A percentile compares a stretch with the other conserved stretches of the same genome.
Evolutionary conservation across 2,888 invertebrate genomes (phyloP).

Genomic region (Campaea margaritaria): DNA sequence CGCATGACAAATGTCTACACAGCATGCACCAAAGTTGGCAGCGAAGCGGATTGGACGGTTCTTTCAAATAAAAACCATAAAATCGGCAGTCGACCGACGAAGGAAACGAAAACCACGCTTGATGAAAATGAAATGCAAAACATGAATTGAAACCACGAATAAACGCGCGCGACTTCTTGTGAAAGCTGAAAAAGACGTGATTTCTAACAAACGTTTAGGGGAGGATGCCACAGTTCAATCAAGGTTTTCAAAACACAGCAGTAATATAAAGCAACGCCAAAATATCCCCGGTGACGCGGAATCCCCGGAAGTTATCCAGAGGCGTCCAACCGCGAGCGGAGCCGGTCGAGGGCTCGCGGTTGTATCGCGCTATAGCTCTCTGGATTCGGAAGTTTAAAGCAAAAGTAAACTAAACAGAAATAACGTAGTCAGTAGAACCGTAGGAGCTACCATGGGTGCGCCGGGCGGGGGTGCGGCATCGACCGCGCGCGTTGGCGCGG

Average conservation of each 20-base stretch:
- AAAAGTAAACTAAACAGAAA: conserved; percentile 43
- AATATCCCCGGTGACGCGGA: background rate
- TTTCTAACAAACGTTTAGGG: background rate
- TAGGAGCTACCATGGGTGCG: conserved; percentile 34
- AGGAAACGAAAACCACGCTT: conserved; percentile 1
- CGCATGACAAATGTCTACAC: conserved; percentile 29
- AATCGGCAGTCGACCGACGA: background rate
- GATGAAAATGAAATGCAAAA: conserved; percentile 7
- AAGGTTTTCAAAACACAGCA: background rate
- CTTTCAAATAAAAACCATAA: conserved; percentile 7
- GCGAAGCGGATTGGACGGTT: background rate
- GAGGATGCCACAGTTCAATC: background rate
- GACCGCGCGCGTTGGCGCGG: conserved; percentile 69
- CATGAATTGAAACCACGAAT: conserved; percentile 3
- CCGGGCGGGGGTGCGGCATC: conserved; percentile 56
- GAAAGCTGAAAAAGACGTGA: background rate
- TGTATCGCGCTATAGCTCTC: too few species aligned
- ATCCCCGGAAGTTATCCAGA: background rate
- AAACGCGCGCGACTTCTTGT: background rate
- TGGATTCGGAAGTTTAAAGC: too few species aligned
- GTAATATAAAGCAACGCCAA: background rate
- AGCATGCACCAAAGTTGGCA: conserved; percentile 17
- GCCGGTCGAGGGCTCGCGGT: background rate
- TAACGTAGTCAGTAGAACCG: conserved; percentile 46
- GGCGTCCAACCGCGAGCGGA: too few species aligned